A percentile compares a stretch with the other conserved stretches of the same genome.
These are phyloP conservation scores for Heteractis magnifica DNA, from an alignment of 92 coral and sea anemone genomes.

Conservation along the genomic window DNA sequence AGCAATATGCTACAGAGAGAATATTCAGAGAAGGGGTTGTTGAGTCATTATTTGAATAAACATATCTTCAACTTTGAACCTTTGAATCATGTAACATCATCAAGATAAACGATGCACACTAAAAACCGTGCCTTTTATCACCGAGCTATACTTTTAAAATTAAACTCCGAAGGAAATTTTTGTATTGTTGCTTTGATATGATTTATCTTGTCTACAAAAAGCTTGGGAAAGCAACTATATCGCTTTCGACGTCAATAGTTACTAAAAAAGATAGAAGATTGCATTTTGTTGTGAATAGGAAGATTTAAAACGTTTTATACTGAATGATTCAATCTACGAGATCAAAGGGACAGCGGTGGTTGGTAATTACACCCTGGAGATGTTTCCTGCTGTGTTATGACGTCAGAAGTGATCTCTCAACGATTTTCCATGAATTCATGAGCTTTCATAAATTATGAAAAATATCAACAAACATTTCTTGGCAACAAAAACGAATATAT, in stretches of 20 bases:
- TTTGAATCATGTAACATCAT: not conserved
- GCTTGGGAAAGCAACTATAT: not conserved
- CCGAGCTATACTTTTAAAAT: not conserved
- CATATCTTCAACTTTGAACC: not conserved
- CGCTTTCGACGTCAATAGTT: not conserved
- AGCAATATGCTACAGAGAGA: slow-evolving; percentile 60
- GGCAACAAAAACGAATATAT: no score
- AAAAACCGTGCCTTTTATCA: slow-evolving; percentile 1
- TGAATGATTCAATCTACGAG: not conserved
- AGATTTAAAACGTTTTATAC: not conserved
- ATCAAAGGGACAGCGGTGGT: not conserved
- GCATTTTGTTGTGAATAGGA: not conserved
- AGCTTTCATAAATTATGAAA: not conserved
- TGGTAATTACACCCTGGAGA: not conserved
- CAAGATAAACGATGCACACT: not conserved
- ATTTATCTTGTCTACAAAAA: not conserved
- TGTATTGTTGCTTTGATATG: not conserved
- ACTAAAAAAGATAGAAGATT: not conserved
- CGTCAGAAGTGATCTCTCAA: not conserved
- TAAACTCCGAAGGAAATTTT: not conserved
- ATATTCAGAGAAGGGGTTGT: slow-evolving; percentile 69
- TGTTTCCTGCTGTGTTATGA: not conserved
- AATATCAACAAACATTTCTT: not conserved
- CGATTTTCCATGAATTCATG: not conserved
- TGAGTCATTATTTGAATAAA: slow-evolving; percentile 57